These are phyloP conservation scores for Epirrita christyi DNA, from an alignment of 2,888 invertebrate species.

Conservation along the genomic window DNA sequence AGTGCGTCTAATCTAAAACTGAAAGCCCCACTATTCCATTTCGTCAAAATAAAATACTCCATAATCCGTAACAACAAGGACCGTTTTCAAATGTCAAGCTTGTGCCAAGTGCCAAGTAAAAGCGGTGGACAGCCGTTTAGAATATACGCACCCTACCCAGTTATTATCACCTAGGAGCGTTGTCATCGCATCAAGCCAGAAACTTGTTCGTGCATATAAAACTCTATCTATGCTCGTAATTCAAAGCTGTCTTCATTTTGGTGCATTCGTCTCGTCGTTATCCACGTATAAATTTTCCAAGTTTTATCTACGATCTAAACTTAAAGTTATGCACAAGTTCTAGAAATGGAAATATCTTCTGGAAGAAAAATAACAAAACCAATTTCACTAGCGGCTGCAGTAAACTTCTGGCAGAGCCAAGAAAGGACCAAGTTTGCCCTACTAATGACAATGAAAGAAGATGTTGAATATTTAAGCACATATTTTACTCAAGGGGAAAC, in stretches of 20 bases:
- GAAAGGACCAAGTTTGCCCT: neutral
- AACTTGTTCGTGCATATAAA: neutral
- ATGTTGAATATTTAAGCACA: conserved; percentile 17
- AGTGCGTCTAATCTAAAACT: no score
- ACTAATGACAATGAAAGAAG: conserved; percentile 10
- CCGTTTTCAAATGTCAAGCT: no score
- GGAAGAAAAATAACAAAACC: neutral
- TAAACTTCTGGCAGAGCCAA: conserved; percentile 1
- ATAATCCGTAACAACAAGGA: no score
- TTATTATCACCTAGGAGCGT: neutral
- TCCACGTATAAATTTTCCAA: conserved; percentile 16
- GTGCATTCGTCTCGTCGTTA: conserved; percentile 1
- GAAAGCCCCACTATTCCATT: no score
- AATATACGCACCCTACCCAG: no score
- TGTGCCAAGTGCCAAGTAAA: no score
- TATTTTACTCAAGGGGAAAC: conserved; percentile 15
- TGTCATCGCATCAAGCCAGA: neutral
- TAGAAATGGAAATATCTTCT: conserved; percentile 16
- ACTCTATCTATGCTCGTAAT: neutral
- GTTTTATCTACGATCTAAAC: conserved; percentile 15
- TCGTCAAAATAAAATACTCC: no score
- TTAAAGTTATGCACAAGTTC: conserved; percentile 18
- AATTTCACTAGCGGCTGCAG: neutral
- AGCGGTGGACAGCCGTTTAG: no score
- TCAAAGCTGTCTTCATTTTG: conserved; percentile 1